Base-by-base conservation (phyloP, 2,888 invertebrate genomes). In the Strigamia transsilvanica region DNA sequence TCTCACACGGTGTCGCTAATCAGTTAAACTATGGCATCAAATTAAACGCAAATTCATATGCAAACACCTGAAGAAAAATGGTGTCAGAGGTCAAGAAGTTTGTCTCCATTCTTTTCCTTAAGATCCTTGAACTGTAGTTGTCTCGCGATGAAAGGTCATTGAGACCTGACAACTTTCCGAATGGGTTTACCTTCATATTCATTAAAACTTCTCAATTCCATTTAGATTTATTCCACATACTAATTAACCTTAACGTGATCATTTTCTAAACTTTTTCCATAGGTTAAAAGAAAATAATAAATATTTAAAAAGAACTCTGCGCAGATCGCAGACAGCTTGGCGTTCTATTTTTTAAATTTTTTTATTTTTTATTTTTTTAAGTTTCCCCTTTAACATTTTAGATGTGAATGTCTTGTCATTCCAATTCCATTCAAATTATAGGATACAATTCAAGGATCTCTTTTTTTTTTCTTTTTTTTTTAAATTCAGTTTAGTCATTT, bases 31-130 rank as follows among this genome's bases (percentile, higher is more conserved):
- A 73, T n/a, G 32, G 73, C 12, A 32, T 10, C 73, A 73, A 73
- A 73, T 73, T 73, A 73, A 73, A 73, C 27, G 27, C 27, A 32
- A 73, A 73, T 73, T 73, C 73, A 73, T 73, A 73, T 73, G 73
- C 73, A 32, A 73, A 73, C 73, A 73, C 73, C 73, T 73, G 73
- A 73, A 73, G 73, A 32, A 73, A 73, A 73, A 73, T 73, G 73
- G 73, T 73, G 73, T 73, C 73, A 73, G 10, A 32, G 73, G 73
- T 73, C 27, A 73, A 73, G 73, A 73, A 73, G 73, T 73, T 73
- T 73, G 73, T 73, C 73, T 73, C 73, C 73, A 73, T 73, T 73
- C 73, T 73, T 73, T 73, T 73, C 73, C 73, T 73, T 32, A 32
- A 15, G 73, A 73, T 73, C 73, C 73, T 73, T 73, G 73, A 73